Conservation (phyloP, 2,113 vertebrate species). For the Pholis gunnellus region DNA sequence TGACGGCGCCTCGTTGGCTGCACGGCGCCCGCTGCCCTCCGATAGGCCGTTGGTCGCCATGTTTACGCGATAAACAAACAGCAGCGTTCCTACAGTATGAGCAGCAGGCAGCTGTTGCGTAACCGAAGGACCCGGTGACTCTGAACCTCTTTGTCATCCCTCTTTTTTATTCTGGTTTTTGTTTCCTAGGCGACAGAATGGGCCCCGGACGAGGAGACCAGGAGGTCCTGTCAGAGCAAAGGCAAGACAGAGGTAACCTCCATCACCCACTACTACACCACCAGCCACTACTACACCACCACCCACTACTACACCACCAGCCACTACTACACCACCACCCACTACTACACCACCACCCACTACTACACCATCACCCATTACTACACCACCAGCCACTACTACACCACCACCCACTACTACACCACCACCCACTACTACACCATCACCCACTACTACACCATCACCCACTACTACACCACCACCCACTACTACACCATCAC, state of each 20-base stretch:
- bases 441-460: no score
- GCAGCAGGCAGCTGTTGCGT: constrained; percentile 66
- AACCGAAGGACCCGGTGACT: constrained; percentile 57
- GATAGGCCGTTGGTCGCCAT: constrained; percentile 72
- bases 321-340: no score
- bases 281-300: no score
- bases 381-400: no score
- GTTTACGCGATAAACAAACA: constrained; percentile 85
- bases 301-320: no score
- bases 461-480: no score
- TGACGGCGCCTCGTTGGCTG: constrained; percentile 77
- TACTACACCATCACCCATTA: no score
- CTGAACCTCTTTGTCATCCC: constrained; percentile 32
- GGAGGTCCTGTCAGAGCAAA: constrained; percentile 99
- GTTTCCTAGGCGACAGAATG: constrained; percentile 94
- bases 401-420: no score
- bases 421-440: no score
- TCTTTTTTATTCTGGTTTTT: constrained; percentile 77
- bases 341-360: no score
- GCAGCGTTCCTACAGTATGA: constrained; percentile 65
- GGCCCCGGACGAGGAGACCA: constrained; percentile 96
- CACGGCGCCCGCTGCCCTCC: constrained; percentile 56
- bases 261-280: no score
- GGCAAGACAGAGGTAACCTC: constrained; percentile 96
- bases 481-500: no score